Percentiles rank a stretch among this genome's conserved stretches.
Evolutionary conservation across 37 sponge, comb jelly and placozoan species (phyloP).

Genomic region (Chondrilla cf. caribensis): DNA sequence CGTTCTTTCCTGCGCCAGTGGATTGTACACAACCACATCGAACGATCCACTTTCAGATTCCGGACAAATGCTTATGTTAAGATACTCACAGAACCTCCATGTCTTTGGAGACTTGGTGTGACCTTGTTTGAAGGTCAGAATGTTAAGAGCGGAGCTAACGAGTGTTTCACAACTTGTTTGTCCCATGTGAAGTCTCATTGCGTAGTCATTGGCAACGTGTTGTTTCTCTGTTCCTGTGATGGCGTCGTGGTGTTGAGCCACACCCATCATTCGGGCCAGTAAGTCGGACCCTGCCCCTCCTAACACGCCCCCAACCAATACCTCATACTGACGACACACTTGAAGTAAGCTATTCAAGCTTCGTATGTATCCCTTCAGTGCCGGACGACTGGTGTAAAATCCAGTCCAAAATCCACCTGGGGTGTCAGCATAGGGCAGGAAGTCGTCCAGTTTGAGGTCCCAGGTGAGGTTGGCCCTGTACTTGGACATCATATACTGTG

Average conservation of each 20-base stretch:
- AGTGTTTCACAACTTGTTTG: slow-evolving; percentile 56
- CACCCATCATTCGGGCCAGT: slow-evolving; percentile 74
- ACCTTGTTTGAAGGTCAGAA: slow-evolving; percentile 23
- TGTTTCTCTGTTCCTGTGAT: slow-evolving; percentile 92
- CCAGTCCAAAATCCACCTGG: slow-evolving; percentile 93
- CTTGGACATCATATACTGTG: slow-evolving; percentile 70
- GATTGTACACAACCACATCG: slow-evolving; percentile 81
- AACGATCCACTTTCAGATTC: slow-evolving; percentile 50
- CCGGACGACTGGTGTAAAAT: slow-evolving; percentile 92
- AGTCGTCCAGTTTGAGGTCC: slow-evolving; percentile 88
- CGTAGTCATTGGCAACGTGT: slow-evolving; percentile 96
- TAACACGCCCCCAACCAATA: slow-evolving; percentile 2
- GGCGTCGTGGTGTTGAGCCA: slow-evolving; percentile 97
- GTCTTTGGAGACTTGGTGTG: background rate
- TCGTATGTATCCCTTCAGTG: slow-evolving; percentile 89
- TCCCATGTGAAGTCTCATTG: slow-evolving; percentile 83
- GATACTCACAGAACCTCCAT: slow-evolving; percentile 68
- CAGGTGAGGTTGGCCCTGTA: slow-evolving; percentile 49
- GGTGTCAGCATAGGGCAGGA: slow-evolving; percentile 91
- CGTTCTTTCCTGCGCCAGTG: slow-evolving; percentile 44
- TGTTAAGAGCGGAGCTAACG: slow-evolving; percentile 23
- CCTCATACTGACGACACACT: slow-evolving; percentile 85
- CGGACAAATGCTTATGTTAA: slow-evolving; percentile 83
- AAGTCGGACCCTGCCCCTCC: background rate
- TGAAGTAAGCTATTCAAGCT: slow-evolving; percentile 80